phyloP scores from a whole-genome alignment of 64 coral and sea anemone species.

The Porites australiensis region DNA sequence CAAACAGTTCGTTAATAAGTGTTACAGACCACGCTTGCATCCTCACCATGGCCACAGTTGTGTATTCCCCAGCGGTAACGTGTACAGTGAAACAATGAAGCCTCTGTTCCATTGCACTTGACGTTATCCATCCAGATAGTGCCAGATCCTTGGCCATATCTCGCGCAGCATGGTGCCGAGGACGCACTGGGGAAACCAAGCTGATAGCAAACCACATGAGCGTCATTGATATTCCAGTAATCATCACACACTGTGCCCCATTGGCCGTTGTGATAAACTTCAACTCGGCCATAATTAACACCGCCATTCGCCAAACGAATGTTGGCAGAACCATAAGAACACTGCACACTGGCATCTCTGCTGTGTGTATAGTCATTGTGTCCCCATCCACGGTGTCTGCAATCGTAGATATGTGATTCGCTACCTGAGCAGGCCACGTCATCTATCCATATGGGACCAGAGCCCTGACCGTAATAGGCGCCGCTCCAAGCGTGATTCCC shows the following conservation, averaged over 20 bases:
- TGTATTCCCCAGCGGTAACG: neutral
- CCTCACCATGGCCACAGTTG: neutral
- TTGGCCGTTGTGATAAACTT: conserved; percentile 5
- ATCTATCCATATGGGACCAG: conserved; percentile 32
- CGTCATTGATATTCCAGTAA: conserved; percentile 31
- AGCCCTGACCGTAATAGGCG: neutral
- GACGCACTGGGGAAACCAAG: neutral
- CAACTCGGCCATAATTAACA: conserved; percentile 10
- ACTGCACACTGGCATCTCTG: conserved; percentile 12
- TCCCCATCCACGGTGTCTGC: conserved; percentile 29
- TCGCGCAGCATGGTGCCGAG: no score
- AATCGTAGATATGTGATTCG: neutral
- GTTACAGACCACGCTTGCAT: neutral
- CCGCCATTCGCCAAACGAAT: neutral
- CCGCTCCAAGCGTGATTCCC: neutral
- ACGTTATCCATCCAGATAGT: conserved; percentile 14
- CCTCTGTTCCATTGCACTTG: neutral
- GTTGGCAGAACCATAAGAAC: neutral
- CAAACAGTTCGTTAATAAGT: neutral
- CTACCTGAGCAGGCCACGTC: conserved; percentile 14
- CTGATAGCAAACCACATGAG: conserved; percentile 12
- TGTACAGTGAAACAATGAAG: neutral
- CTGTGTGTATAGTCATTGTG: conserved; percentile 12
- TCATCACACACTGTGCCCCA: conserved; percentile 46
- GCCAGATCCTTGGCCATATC: conserved; percentile 18